phyloP scores from a whole-genome alignment of 1,140 invertebrate genomes.

The Sarcophaga bullata region DNA sequence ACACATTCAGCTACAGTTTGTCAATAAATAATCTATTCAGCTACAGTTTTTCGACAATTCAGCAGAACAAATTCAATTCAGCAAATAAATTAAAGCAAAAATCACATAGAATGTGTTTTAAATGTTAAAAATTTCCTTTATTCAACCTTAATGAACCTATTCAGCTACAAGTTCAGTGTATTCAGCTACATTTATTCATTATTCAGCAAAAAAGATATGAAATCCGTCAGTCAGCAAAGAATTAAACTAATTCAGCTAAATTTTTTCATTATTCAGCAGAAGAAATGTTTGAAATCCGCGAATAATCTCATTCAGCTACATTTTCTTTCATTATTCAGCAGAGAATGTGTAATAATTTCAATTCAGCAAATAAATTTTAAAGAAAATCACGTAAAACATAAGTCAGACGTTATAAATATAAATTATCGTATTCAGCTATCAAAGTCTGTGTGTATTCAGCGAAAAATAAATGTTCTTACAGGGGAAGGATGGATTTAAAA shows the following conservation, averaged over 20 bases:
- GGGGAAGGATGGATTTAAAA: background rate
- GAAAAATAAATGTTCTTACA: too few relatives aligned
- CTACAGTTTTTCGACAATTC: background rate
- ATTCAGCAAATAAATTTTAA: background rate
- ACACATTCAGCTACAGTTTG: too few relatives aligned
- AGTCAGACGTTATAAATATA: background rate
- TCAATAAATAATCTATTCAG: too few relatives aligned
- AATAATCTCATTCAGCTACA: background rate
- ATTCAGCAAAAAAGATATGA: background rate
- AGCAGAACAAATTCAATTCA: background rate
- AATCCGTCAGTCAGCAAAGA: background rate
- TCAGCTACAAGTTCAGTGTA: background rate
- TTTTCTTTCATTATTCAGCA: background rate
- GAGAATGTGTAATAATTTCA: background rate
- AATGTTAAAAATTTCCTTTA: too few relatives aligned
- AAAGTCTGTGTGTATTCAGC: too few relatives aligned
- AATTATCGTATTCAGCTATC: background rate
- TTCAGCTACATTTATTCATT: background rate
- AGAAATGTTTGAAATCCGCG: background rate
- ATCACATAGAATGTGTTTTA: too few relatives aligned
- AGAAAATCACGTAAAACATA: too few relatives aligned
- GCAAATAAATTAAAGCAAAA: too few relatives aligned
- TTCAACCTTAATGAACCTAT: background rate
- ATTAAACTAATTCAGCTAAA: background rate
- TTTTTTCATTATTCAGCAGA: background rate